Evolutionary conservation across 2,888 invertebrate species (phyloP).

Genomic region (Lacanobia wlatinum): DNA sequence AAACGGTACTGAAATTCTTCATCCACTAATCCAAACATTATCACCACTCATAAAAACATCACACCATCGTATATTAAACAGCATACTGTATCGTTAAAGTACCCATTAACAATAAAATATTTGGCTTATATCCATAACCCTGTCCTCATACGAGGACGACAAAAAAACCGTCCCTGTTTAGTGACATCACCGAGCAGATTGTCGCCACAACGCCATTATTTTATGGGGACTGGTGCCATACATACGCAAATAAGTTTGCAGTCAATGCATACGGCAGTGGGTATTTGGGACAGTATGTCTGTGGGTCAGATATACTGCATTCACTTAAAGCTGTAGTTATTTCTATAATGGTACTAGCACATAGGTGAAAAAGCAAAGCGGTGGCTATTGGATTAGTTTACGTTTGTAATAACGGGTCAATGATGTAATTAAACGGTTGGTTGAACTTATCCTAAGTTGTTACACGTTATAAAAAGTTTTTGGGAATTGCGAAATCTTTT

Average conservation of each 20-base stretch:
- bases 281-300: slow-evolving; percentile 31
- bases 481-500: too few relatives aligned
- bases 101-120: slow-evolving; percentile 22
- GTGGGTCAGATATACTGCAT: slow-evolving; percentile 18
- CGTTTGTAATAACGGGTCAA: too few relatives aligned
- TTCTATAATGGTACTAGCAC: background rate
- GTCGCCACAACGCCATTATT: slow-evolving; percentile 24
- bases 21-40: background rate
- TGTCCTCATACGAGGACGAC: background rate
- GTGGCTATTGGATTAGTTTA: too few relatives aligned
- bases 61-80: background rate
- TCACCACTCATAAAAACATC: background rate
- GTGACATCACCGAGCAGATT: slow-evolving; percentile 24
- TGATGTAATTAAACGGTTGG: too few relatives aligned
- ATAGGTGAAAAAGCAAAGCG: background rate
- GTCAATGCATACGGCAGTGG: slow-evolving; percentile 8
- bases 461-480: too few relatives aligned
- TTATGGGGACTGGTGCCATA: slow-evolving; percentile 18
- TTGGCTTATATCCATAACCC: slow-evolving; percentile 45
- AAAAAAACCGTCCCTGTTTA: slow-evolving; percentile 2
- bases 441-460: too few relatives aligned
- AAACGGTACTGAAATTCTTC: slow-evolving; percentile 1
- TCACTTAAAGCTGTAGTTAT: background rate
- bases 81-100: slow-evolving; percentile 15
- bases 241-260: slow-evolving; percentile 29